Percentiles rank a stretch among this genome's conserved stretches.
Evolutionary conservation across 2,797 vertebrate genomes (phyloP).

Genomic region (Clarias pachynema): DNA sequence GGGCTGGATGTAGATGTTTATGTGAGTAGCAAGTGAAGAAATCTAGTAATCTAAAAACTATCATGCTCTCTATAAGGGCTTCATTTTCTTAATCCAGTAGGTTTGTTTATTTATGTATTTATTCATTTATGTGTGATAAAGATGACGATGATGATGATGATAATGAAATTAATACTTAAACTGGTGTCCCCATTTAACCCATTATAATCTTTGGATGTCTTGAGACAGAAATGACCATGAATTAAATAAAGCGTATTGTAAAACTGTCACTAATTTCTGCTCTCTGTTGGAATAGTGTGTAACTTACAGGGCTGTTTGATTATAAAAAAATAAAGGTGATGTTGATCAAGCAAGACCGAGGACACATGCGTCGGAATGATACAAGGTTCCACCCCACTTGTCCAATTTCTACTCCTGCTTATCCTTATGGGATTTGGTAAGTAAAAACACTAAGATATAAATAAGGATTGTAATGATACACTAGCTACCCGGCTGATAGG

Average conservation of each 20-base stretch:
- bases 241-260: background rate
- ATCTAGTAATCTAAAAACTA: background rate
- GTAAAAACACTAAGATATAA: conserved; percentile 58
- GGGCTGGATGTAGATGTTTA: conserved; percentile 19
- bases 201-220: background rate
- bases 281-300: conserved; percentile 18
- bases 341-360: conserved; percentile 78
- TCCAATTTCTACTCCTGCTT: conserved; percentile 84
- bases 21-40: conserved; percentile 11
- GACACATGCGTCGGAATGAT: conserved; percentile 88
- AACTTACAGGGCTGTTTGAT: conserved; percentile 37
- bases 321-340: conserved; percentile 75
- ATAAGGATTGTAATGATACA: background rate
- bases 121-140: too few relatives aligned
- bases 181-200: background rate
- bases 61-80: background rate
- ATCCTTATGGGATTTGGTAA: conserved; percentile 90
- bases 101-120: too few relatives aligned
- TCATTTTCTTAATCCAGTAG: background rate
- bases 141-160: too few relatives aligned
- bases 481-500: background rate
- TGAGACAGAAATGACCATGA: background rate
- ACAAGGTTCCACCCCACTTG: conserved; percentile 81
- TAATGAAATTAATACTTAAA: too few relatives aligned
- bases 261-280: background rate